These are phyloP conservation scores for Epinotia brunnichana DNA, from an alignment of 2,888 invertebrate species.

Conservation along the genomic window DNA sequence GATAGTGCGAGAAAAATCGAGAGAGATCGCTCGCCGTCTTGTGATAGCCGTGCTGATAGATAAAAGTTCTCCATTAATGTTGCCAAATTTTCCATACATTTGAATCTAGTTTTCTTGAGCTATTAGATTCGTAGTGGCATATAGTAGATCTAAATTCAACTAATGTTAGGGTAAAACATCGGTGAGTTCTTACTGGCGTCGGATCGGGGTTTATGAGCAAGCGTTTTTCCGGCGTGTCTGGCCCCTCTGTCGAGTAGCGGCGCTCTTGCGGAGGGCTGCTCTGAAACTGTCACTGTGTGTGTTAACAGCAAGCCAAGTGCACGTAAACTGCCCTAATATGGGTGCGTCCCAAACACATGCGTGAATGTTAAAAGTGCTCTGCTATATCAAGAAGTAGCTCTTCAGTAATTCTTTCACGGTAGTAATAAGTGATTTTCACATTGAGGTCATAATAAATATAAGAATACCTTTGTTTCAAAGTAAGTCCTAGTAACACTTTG, in stretches of 20 bases:
- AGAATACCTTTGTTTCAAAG: background rate
- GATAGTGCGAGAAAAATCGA: no score
- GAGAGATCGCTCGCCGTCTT: no score
- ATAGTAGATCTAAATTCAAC: conserved; percentile 24
- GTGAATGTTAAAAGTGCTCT: conserved; percentile 19
- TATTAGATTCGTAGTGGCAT: conserved; percentile 2
- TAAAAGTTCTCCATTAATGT: no score
- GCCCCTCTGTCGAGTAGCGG: conserved; percentile 77
- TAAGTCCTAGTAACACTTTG: background rate
- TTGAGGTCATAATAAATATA: background rate
- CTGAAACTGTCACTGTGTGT: conserved; percentile 77
- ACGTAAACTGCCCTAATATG: conserved; percentile 42
- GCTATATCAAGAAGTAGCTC: background rate
- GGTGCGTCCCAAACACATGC: conserved; percentile 43
- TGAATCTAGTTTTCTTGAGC: no score
- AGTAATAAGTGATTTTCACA: background rate
- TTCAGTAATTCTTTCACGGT: background rate
- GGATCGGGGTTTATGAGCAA: conserved; percentile 81
- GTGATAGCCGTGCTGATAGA: no score
- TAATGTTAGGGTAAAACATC: conserved; percentile 50
- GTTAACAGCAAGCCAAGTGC: conserved; percentile 64
- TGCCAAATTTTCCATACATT: no score
- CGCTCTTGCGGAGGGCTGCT: conserved; percentile 78
- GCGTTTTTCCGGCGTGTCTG: conserved; percentile 79
- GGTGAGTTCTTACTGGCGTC: conserved; percentile 76